Conservation (phyloP, 2,113 vertebrate genomes). For the Nycticebus coucang region DNA sequence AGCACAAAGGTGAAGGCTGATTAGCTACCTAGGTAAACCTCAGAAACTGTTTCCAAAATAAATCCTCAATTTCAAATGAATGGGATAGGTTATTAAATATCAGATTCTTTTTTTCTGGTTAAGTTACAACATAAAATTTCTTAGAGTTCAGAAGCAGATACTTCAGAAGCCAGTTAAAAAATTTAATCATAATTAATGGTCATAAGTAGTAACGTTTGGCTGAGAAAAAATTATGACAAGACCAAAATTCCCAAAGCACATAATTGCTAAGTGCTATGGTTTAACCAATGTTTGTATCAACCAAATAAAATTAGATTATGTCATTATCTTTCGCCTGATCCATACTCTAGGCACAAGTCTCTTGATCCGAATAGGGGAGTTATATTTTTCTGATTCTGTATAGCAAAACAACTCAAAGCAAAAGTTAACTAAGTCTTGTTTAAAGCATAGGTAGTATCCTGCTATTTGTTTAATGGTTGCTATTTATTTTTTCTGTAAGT, state of each 20-base stretch:
- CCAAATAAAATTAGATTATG: neutral
- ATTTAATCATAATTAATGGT: neutral
- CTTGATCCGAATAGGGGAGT: neutral
- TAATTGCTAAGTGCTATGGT: neutral
- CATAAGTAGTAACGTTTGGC: neutral
- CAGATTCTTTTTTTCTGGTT: neutral
- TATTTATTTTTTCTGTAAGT: neutral
- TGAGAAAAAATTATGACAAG: neutral
- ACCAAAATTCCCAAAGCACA: neutral
- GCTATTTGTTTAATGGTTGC: neutral
- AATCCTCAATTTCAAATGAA: neutral
- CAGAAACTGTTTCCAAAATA: conserved; percentile 22
- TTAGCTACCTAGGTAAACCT: neutral
- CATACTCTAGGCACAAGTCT: neutral
- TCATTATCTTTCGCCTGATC: neutral
- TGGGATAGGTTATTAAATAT: neutral
- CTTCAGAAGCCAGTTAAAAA: neutral
- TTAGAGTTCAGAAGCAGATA: neutral
- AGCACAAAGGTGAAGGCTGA: neutral
- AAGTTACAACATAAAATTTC: neutral
- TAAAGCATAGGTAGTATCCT: neutral
- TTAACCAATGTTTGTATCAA: neutral
- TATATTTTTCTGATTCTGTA: neutral
- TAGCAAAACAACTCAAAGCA: neutral
- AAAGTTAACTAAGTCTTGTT: neutral